Percentiles rank a stretch among this genome's conserved stretches.
Conservation (phyloP, 2,888 invertebrate genomes). For the Adelognathus sp. region DNA sequence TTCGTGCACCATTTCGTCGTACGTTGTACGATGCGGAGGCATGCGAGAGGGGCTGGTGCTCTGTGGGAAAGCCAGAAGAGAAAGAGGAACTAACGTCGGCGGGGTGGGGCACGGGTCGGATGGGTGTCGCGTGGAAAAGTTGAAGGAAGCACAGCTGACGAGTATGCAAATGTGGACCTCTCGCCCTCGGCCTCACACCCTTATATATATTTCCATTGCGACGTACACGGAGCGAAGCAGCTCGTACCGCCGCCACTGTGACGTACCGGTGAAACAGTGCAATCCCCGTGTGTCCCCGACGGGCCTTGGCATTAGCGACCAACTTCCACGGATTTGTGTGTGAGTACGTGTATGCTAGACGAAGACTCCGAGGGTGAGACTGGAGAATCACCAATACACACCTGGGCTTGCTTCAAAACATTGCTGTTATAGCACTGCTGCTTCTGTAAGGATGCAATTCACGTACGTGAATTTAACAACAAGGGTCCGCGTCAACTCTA, state of each 20-base stretch:
- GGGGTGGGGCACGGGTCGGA: conserved; percentile 56
- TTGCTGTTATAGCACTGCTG: not conserved
- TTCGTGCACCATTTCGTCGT: conserved; percentile 46
- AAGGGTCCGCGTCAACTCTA: conserved; percentile 13
- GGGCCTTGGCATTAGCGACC: conserved; percentile 73
- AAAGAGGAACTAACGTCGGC: conserved; percentile 41
- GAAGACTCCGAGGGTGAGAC: not conserved
- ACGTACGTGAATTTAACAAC: conserved; percentile 24
- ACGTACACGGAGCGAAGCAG: conserved; percentile 30
- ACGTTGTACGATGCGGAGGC: conserved; percentile 37
- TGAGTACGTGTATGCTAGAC: too few species aligned
- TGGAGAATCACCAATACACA: conserved; percentile 49
- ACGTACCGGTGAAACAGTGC: conserved; percentile 70
- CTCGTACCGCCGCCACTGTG: conserved; percentile 41
- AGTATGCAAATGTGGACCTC: conserved; percentile 80
- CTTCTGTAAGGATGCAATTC: conserved; percentile 28
- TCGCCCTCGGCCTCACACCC: conserved; percentile 61
- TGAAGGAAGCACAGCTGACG: conserved; percentile 82
- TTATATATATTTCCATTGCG: too few species aligned
- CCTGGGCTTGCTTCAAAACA: conserved; percentile 29
- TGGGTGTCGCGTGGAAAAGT: conserved; percentile 80
- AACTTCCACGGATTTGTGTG: conserved; percentile 66
- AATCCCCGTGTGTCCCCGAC: conserved; percentile 74
- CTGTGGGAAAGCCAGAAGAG: conserved; percentile 39
- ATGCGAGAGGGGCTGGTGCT: conserved; percentile 27